phyloP scores from a whole-genome alignment of 2,113 vertebrate species.

The Macaca mulatta region DNA sequence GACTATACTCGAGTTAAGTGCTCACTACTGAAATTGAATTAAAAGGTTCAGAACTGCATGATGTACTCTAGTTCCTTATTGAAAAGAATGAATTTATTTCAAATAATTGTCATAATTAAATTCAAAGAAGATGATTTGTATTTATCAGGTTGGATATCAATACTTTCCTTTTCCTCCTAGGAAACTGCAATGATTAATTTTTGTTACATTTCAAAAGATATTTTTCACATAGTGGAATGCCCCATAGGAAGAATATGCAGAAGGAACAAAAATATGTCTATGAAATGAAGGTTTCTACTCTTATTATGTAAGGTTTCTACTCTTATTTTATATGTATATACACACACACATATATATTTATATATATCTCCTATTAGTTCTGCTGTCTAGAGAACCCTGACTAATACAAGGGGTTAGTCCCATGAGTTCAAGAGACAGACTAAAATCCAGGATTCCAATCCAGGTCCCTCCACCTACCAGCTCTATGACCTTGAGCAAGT shows the following conservation, averaged over 20 bases:
- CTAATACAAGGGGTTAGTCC: neutral
- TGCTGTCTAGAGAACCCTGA: too few species aligned
- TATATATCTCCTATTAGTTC: too few species aligned
- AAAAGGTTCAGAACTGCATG: neutral
- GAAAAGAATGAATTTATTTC: neutral
- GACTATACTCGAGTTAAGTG: neutral
- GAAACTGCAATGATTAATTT: neutral
- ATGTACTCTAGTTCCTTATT: neutral
- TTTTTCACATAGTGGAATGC: neutral
- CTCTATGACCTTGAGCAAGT: neutral
- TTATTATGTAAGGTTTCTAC: neutral
- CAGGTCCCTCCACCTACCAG: neutral
- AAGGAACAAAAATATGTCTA: neutral
- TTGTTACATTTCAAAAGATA: neutral
- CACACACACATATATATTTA: rapidly evolving
- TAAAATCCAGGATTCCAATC: neutral
- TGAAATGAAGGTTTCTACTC: neutral
- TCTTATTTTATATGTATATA: too few species aligned
- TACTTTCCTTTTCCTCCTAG: conserved; percentile 3
- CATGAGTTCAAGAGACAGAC: neutral
- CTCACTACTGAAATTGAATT: neutral
- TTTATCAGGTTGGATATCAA: neutral
- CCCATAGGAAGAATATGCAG: neutral
- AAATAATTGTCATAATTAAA: neutral
- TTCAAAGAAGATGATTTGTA: neutral